These are phyloP conservation scores for Dendrocopos noguchii DNA, from an alignment of 2,113 vertebrate species.

Conservation along the genomic window DNA sequence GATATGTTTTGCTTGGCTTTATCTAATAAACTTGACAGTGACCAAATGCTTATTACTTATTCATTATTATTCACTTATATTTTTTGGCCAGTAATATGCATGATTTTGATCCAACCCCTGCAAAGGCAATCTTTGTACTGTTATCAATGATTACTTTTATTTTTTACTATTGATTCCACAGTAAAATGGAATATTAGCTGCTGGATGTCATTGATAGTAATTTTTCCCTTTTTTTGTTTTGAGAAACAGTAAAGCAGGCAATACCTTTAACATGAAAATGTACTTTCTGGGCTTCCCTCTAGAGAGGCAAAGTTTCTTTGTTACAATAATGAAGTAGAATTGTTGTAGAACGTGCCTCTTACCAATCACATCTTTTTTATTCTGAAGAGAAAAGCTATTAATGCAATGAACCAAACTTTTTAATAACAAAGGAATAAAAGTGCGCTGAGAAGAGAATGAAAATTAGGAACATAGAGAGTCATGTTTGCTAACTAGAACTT, in stretches of 20 bases:
- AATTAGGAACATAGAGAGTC: not conserved
- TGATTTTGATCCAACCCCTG: not conserved
- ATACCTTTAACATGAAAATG: not conserved
- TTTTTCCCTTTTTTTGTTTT: not conserved
- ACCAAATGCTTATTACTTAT: not conserved
- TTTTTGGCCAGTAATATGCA: not conserved
- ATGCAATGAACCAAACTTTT: not conserved
- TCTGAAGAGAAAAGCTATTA: not conserved
- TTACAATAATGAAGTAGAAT: not conserved
- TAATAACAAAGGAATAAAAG: not conserved
- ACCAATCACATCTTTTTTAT: not conserved
- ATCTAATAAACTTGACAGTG: not conserved
- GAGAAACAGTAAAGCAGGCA: not conserved
- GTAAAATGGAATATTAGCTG: not conserved
- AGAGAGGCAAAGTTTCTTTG: not conserved
- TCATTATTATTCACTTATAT: not conserved
- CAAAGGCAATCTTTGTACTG: not conserved
- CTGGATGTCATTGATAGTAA: not conserved
- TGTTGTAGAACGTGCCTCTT: not conserved
- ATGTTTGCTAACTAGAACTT: not conserved
- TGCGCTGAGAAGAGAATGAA: not conserved
- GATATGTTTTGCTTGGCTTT: not conserved
- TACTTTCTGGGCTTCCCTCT: not conserved
- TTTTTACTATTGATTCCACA: not conserved
- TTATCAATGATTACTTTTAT: not conserved